Percentiles rank a stretch among this genome's conserved stretches.
phyloP scores from a whole-genome alignment of 2,113 vertebrate species.

The Takifugu flavidus region DNA sequence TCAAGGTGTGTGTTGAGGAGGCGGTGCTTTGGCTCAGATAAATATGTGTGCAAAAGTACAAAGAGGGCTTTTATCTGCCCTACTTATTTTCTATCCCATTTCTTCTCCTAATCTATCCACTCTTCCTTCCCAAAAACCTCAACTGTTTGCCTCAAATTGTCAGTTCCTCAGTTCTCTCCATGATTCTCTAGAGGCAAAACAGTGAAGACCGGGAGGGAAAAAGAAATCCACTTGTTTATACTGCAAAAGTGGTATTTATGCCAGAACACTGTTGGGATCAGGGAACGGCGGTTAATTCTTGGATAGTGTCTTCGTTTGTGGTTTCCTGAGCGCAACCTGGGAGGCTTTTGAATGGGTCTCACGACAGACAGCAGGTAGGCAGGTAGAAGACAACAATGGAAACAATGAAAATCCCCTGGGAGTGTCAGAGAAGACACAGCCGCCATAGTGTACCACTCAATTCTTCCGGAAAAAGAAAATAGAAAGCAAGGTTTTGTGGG shows the following conservation, averaged over 20 bases:
- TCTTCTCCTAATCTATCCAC: slow-evolving; percentile 1
- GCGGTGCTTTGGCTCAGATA: not conserved
- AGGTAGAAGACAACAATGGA: slow-evolving; percentile 60
- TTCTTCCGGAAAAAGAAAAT: slow-evolving; percentile 64
- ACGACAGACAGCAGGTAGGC: slow-evolving; percentile 66
- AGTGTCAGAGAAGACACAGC: slow-evolving; percentile 62
- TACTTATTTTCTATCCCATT: not conserved
- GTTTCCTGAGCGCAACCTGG: slow-evolving; percentile 61
- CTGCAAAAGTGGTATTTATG: slow-evolving; percentile 58
- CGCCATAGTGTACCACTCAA: slow-evolving; percentile 58
- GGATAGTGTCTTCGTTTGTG: slow-evolving; percentile 49
- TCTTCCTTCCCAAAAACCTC: slow-evolving; percentile 15
- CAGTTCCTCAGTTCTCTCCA: slow-evolving; percentile 25
- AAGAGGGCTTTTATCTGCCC: not conserved
- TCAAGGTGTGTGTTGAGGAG: not conserved
- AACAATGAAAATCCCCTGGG: slow-evolving; percentile 60
- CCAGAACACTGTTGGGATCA: slow-evolving; percentile 52
- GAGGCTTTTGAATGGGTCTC: slow-evolving; percentile 63
- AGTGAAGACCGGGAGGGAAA: slow-evolving; percentile 21
- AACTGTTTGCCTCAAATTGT: slow-evolving; percentile 32
- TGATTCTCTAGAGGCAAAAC: slow-evolving; percentile 31
- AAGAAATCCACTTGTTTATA: slow-evolving; percentile 37
- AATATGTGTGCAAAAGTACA: not conserved
- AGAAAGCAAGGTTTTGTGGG: slow-evolving; percentile 65
- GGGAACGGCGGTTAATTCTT: slow-evolving; percentile 31